These are phyloP conservation scores for Bradypodion pumilum DNA, from an alignment of 2,797 vertebrate genomes.

Conservation along the genomic window DNA sequence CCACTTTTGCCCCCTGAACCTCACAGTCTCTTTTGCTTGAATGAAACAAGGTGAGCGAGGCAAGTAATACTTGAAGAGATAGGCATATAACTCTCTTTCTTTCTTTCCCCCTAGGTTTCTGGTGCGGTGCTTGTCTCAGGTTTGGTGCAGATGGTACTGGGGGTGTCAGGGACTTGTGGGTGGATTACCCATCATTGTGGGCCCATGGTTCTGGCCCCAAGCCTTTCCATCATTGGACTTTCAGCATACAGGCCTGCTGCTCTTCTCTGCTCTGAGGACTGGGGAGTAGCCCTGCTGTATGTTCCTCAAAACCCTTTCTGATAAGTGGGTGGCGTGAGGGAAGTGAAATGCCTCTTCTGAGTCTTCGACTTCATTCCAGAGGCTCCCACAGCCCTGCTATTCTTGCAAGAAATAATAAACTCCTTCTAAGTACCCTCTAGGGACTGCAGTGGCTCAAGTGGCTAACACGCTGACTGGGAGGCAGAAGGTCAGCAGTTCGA, in stretches of 20 bases:
- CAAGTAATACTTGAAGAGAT: neutral
- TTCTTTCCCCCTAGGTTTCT: slow-evolving; percentile 73
- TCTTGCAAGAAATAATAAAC: too few species aligned
- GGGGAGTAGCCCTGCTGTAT: slow-evolving; percentile 82
- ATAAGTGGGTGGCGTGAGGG: neutral
- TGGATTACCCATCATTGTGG: slow-evolving; percentile 71
- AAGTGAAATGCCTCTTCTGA: too few species aligned
- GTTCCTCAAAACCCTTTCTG: slow-evolving; percentile 40
- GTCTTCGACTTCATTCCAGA: too few species aligned
- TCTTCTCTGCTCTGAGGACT: slow-evolving; percentile 81
- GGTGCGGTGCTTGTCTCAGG: slow-evolving; percentile 81
- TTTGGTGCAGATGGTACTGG: slow-evolving; percentile 76
- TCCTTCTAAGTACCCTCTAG: too few species aligned
- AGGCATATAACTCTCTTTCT: neutral
- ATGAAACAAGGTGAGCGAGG: neutral
- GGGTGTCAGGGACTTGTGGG: slow-evolving; percentile 74
- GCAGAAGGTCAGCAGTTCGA: too few species aligned
- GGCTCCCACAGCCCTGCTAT: too few species aligned
- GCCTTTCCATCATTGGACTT: slow-evolving; percentile 82
- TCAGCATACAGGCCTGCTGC: slow-evolving; percentile 83
- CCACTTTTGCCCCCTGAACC: neutral
- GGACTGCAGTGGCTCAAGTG: too few species aligned
- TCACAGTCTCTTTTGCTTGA: neutral
- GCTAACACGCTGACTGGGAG: too few species aligned
- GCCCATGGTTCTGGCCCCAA: slow-evolving; percentile 84